Evolutionary conservation across 2,797 vertebrate species (phyloP).

Genomic region (Ficedula albicollis): DNA sequence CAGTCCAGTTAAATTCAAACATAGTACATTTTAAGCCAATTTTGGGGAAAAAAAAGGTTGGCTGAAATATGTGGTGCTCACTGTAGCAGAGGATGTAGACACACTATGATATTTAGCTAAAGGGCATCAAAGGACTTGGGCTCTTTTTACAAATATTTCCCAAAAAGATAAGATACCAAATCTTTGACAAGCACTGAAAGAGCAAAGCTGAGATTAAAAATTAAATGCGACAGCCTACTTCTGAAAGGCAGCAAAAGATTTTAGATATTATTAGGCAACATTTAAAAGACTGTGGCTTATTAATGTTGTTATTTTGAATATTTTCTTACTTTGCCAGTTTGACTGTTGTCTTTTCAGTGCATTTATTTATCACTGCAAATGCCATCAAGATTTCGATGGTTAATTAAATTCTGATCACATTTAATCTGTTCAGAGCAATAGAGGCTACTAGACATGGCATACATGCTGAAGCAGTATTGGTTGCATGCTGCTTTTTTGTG

Average conservation of each 20-base stretch:
- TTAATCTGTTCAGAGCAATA: background rate
- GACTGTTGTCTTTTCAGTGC: slow-evolving; percentile 30
- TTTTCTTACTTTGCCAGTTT: slow-evolving; percentile 2
- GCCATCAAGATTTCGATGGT: slow-evolving; percentile 52
- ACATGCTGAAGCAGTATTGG: background rate
- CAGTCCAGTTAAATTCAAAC: background rate
- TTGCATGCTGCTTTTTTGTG: background rate
- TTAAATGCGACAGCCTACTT: background rate
- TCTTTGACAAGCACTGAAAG: background rate
- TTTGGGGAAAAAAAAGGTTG: background rate
- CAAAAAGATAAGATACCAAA: background rate
- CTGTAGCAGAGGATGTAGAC: background rate
- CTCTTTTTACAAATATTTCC: background rate
- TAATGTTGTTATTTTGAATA: background rate
- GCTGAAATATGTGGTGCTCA: background rate
- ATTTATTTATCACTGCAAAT: slow-evolving; percentile 57
- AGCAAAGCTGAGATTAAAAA: background rate
- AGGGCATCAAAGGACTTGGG: background rate
- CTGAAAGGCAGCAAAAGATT: background rate
- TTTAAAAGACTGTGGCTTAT: slow-evolving; percentile 32
- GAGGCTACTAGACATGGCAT: background rate
- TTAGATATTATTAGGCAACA: background rate
- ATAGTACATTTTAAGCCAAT: background rate
- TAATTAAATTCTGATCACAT: slow-evolving; percentile 59
- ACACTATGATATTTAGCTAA: background rate